Percentiles rank a stretch among this genome's conserved stretches.
Evolutionary conservation across 2,888 invertebrate genomes (phyloP).

Genomic region (Limnephilus lunatus): DNA sequence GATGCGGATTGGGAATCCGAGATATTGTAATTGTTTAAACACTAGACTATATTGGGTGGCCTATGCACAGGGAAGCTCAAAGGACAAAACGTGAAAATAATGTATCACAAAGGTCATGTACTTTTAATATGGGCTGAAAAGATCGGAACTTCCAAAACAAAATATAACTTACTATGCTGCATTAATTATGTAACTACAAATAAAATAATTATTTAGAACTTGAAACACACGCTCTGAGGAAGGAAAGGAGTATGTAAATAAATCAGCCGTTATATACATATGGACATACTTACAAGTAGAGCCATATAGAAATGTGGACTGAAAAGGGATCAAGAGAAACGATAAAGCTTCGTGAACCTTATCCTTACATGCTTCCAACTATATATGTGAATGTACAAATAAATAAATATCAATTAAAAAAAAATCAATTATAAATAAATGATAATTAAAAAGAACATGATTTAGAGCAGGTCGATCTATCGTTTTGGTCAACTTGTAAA

Average conservation of each 20-base stretch:
- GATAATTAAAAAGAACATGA: background rate
- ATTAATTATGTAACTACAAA: background rate
- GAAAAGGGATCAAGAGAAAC: background rate
- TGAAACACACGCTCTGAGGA: background rate
- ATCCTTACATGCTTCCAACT: background rate
- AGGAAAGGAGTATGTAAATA: background rate
- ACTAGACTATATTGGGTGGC: background rate
- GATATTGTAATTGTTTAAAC: no score
- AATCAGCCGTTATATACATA: background rate
- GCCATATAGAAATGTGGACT: background rate
- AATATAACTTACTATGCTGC: background rate
- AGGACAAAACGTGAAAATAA: background rate
- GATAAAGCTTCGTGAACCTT: background rate
- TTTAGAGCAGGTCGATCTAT: no score
- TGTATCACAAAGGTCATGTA: slow-evolving; percentile 2
- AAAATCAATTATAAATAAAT: no score
- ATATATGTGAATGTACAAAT: background rate
- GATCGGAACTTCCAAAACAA: background rate
- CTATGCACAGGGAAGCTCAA: background rate
- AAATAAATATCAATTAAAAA: background rate
- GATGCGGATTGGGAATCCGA: background rate
- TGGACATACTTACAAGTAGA: background rate
- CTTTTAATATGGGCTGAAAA: background rate
- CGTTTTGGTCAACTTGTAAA: no score
- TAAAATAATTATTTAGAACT: background rate